Evolutionary conservation across 2,113 vertebrate species (phyloP), one percentile per base, ranked within the genome.

Genomic region (Rhynchopsitta pachyrhyncha): DNA sequence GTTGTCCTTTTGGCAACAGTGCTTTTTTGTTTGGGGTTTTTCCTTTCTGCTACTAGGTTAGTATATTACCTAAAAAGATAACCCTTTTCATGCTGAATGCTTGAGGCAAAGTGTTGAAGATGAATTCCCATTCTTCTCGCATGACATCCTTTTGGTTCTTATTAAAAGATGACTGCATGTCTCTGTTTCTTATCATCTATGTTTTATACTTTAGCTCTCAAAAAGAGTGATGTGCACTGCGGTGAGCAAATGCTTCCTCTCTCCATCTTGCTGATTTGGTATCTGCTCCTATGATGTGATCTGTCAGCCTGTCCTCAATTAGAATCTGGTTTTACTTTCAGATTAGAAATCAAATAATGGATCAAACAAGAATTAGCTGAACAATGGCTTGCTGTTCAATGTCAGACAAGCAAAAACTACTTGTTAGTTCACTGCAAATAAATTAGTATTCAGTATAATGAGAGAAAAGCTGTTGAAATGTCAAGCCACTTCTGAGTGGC

Each of bases 141-240:
- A 55, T 93, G 52, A 94, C 46, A 64, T 88, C 27, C 86, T 88
- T 82, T 83, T 93, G 86, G 52, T 96, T 96, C 52, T 69, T 57
- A 68, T 90, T 90, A 73, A 91, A 86, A 80, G 28, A 73, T 91
- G 68, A 90, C 60, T 88, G 29, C 44, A 41, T 70, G 62, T 83
- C 41, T 94, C 77, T 95, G 87, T 35, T 96, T 96, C 47, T 82
- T 94, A 69, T 95, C 88, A 94, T 90, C 42, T 8, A 17, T 79
- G 14, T 88, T 87, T 81, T 62, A 78, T 42, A 88, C 35, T 92
- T 89, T 15, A 76, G 6, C 37, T 79, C 37, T 88, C 74, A 70
- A 80, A 84, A 81, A 35, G 39, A 81, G 22, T 46, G n/a, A 53
- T 50, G 28, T 66, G 37, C 52, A 47, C 15, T 76, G 44, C 44